Base-by-base conservation (phyloP, 2,888 invertebrate species). In the Diaperis boleti region DNA sequence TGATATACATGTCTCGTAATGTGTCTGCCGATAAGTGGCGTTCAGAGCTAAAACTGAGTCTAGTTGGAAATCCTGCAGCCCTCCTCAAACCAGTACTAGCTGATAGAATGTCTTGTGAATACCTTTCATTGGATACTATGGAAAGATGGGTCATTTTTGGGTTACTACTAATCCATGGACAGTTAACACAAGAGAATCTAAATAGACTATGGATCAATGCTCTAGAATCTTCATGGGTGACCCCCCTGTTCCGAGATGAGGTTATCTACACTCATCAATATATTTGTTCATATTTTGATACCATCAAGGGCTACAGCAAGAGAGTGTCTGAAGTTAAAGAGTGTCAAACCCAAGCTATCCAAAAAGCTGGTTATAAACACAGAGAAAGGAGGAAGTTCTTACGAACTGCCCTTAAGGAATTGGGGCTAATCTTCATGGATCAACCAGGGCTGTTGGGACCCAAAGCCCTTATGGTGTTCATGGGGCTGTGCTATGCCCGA, bases 71-170 rank as follows among this genome's bases (percentile, higher is more conserved):
- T 81, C 97, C 99, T 0, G 89, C 92, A n/a, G 92, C 95, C 76
- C 87, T 99, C 54, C 83, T 98, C 13, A 97, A 96, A 80, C 96
- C 98, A 2, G 92, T 96, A 0, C 92, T 94, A 72, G 96, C 96
- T 0, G 97, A 97, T 72, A 94, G 60, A 3, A 96, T 98, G 88
- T 97, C 98, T 1, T 98, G 98, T 81, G 99, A 99, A 84, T 98
- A 94, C 81, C 83, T 99, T 47, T 97, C 98, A 0, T 82, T 98
- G 62, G 98, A 99, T 77, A 87, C 89, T 31, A 91, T 99, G 86
- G 99, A 99, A 78, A 88, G 95, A 75, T 99, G 98, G 97, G 92
- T 99, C 17, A 93, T 98, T 71, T 93, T 98, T 81, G 97, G 98
- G 0, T 90, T 96, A 75, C 87, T 96, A 67, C 83, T 98, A 31